Conservation (phyloP, 2,113 vertebrate genomes). For the Calonectris borealis region DNA sequence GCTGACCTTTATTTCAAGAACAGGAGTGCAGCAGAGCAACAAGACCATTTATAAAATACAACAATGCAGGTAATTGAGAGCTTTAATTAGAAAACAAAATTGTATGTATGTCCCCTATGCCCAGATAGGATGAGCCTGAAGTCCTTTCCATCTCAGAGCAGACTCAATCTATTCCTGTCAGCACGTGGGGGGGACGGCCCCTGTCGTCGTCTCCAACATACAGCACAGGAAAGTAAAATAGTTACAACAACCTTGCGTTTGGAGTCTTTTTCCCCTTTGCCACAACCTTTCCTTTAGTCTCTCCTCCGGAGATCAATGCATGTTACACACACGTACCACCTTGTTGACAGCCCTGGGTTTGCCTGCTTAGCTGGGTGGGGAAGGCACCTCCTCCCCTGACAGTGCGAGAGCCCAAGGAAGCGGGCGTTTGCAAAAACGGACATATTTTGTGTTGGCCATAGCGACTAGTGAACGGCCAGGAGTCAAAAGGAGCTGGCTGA, state of each 20-base stretch:
- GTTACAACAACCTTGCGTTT: not conserved
- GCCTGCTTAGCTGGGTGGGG: not conserved
- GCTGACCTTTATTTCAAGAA: constrained; percentile 36
- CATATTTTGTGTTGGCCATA: not conserved
- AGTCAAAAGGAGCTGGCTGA: not conserved
- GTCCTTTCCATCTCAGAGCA: not conserved
- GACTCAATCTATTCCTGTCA: not conserved
- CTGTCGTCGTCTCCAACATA: not conserved
- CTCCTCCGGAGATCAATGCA: fast-evolving
- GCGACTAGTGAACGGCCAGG: not conserved
- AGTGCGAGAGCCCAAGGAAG: not conserved
- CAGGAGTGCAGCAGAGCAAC: not conserved
- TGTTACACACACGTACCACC: no score
- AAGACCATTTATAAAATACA: not conserved
- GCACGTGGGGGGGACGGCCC: not conserved
- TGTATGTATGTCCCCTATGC: no score
- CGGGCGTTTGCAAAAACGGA: not conserved
- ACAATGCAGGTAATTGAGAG: not conserved
- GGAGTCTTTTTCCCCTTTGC: not conserved
- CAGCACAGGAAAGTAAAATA: not conserved
- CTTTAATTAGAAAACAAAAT: not conserved
- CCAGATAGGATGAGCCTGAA: not conserved
- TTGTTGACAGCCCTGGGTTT: not conserved
- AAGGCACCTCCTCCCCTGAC: not conserved
- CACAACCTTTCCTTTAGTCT: not conserved